phyloP scores from a whole-genome alignment of 1,140 invertebrate genomes.

The Tenebrio molitor region DNA sequence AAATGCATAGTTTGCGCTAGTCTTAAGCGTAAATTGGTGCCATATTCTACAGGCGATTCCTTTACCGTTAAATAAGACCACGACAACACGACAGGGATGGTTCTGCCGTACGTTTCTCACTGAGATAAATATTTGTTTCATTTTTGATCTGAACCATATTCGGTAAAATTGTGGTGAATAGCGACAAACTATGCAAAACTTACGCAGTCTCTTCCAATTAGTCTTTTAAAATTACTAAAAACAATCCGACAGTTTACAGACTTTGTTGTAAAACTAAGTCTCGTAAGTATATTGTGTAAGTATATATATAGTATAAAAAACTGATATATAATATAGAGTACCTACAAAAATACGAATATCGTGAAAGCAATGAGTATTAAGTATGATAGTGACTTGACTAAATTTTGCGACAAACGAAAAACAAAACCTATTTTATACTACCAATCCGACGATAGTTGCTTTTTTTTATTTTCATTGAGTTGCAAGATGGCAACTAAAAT shows the following conservation, averaged over 20 bases:
- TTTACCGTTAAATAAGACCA: too few species aligned
- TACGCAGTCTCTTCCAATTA: conserved; percentile 40
- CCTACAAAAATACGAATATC: conserved; percentile 32
- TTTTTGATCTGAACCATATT: not conserved
- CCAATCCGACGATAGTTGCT: too few species aligned
- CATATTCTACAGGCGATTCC: too few species aligned
- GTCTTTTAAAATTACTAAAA: conserved; percentile 43
- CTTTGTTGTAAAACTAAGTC: conserved; percentile 39
- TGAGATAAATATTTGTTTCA: not conserved
- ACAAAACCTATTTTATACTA: too few species aligned
- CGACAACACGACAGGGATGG: too few species aligned
- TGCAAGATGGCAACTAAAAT: too few species aligned
- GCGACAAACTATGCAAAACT: conserved; percentile 40
- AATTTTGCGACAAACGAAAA: too few species aligned
- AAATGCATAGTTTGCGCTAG: conserved; percentile 39
- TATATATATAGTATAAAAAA: conserved; percentile 40
- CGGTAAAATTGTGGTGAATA: not conserved
- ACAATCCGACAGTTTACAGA: conserved; percentile 32
- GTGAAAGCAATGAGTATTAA: conserved; percentile 30
- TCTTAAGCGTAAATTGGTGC: conserved; percentile 13
- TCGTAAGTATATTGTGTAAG: conserved; percentile 33
- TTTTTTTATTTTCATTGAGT: too few species aligned
- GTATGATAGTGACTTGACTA: conserved; percentile 31
- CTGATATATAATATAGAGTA: conserved; percentile 27
- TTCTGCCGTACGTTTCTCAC: too few species aligned